These are phyloP conservation scores for Cherax destructor DNA, from an alignment of 1,140 invertebrate genomes.

Conservation along the genomic window DNA sequence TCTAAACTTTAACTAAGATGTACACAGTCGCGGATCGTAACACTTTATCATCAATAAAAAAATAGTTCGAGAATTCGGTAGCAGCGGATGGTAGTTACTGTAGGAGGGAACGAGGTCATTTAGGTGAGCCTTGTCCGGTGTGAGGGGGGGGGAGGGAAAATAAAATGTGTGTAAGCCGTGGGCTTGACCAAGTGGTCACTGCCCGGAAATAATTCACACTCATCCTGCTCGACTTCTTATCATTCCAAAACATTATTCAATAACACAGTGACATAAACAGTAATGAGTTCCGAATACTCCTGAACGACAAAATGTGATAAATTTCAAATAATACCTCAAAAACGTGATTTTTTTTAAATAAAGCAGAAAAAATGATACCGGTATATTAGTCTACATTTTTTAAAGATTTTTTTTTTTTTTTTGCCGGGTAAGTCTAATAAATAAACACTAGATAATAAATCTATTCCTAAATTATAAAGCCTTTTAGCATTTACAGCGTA, in stretches of 20 bases:
- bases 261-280: not conserved
- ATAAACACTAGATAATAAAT: conserved; percentile 66
- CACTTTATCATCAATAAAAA: not conserved
- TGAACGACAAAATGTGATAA: not conserved
- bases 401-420: conserved; percentile 51
- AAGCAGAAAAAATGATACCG: conserved; percentile 17
- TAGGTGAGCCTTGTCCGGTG: not conserved
- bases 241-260: not conserved
- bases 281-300: not conserved
- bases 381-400: conserved; percentile 30
- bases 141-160: too few relatives aligned
- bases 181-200: not conserved
- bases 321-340: not conserved
- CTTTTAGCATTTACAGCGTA: conserved; percentile 67
- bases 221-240: not conserved
- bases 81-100: not conserved
- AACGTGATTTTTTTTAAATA: not conserved
- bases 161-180: not conserved
- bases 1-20: conserved; percentile 1
- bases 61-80: not conserved
- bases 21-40: not conserved
- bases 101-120: not conserved
- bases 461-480: conserved; percentile 67
- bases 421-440: conserved; percentile 55
- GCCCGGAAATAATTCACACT: not conserved